Base-by-base conservation (phyloP, 1,140 invertebrate genomes). In the Homalodisca vitripennis region DNA sequence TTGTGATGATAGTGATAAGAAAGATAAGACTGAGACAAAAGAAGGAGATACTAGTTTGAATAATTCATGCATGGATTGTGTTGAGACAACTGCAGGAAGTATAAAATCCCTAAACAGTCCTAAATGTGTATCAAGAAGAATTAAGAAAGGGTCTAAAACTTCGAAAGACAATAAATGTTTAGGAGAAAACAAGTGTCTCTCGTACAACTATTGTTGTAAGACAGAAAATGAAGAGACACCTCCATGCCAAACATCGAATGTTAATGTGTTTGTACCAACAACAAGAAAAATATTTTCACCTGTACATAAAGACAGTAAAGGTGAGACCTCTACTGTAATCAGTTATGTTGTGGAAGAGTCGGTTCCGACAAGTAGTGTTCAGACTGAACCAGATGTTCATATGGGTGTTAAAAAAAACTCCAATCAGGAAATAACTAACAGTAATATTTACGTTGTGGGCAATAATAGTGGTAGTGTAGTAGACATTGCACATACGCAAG, bases 271-370 rank as follows among this genome's bases (percentile, higher is more conserved):
- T 67, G 87, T 92, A 0, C 90, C 89, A 75, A 92, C 90, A 0
- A 91, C 88, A 60, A 82, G 89, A 30, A 91, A 90, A 80, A 84
- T 92, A 68, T 91, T 92, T 72, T 88, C 88, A 0, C 88, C 89
- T 0, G 83, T 91, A 12, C 82, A 84, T 14, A 78, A 81, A 64
- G 83, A 83, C 48, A 81, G 82, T 12, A 83, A 84, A 68, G 79
- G 83, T 0, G 75, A 82, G 20, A 78, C 81, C 0, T 71, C 71
- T 0, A 75, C 70, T 13, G 74, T 76, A 2, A 72, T 75, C 10
- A 70, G 74, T 26, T 75, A 72, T 48, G 72, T 74, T 0, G 55
- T 72, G 14, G 71, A 69, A 31, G 70, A 73, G 29, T 41, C 77
- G 75, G 26, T 26, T 17, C 29, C n/a, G n/a, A n/a, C 46, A 31